Conservation (phyloP, 2,888 invertebrate genomes). For the Syritta pipiens region DNA sequence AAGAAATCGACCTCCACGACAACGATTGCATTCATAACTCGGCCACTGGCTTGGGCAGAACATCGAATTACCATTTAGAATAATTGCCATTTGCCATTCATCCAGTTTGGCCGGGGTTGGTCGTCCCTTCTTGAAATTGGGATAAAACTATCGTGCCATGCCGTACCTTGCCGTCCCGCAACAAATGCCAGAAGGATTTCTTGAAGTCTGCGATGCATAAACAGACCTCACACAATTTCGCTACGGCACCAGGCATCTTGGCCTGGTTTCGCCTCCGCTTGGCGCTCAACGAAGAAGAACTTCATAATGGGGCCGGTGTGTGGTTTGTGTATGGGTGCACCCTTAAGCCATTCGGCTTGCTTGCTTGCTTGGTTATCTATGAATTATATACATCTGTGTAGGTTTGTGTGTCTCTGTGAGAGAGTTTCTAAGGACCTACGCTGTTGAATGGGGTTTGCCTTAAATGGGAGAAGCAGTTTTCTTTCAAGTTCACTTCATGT, state of each 20-base stretch:
- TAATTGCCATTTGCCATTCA: conserved; percentile 48
- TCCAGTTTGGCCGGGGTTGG: no score
- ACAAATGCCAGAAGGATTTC: conserved; percentile 34
- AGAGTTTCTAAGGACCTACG: conserved; percentile 6
- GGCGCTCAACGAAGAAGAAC: conserved; percentile 31
- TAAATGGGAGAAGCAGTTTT: conserved; percentile 46
- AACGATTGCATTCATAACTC: conserved; percentile 24
- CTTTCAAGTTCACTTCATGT: conserved; percentile 64
- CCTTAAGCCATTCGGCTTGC: conserved; percentile 34
- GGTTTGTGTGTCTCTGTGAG: not conserved
- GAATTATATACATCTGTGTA: no score
- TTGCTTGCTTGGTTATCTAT: not conserved
- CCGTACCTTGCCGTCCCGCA: no score
- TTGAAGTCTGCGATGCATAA: conserved; percentile 25
- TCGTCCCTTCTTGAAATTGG: no score
- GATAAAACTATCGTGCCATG: no score
- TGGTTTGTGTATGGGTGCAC: conserved; percentile 28
- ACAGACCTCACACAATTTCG: conserved; percentile 26
- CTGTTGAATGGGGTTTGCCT: conserved; percentile 17
- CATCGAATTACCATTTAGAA: conserved; percentile 58
- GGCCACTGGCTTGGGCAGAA: conserved; percentile 26
- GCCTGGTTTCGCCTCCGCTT: conserved; percentile 37
- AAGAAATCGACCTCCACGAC: conserved; percentile 4
- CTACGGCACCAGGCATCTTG: conserved; percentile 48
- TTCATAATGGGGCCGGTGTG: not conserved